Percentiles rank a stretch among this genome's conserved stretches.
Conservation (phyloP, 2,888 invertebrate species). For the Nomada fabriciana region DNA sequence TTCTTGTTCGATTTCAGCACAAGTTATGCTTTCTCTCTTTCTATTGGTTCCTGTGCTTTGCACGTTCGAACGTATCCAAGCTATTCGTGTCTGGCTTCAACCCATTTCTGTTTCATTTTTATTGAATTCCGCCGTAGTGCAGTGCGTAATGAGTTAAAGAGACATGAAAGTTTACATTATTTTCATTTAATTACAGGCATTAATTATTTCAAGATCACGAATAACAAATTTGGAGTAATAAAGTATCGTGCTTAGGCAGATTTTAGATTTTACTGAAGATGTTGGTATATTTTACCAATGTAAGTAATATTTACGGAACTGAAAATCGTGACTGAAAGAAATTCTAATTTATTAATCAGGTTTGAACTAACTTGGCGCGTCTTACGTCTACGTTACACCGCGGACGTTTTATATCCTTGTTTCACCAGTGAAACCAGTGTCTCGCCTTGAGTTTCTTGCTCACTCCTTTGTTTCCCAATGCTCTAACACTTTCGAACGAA, state of each 20-base stretch:
- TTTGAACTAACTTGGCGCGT: slow-evolving; percentile 12
- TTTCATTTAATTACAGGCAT: too few relatives aligned
- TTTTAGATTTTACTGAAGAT: too few relatives aligned
- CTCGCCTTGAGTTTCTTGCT: slow-evolving; percentile 51
- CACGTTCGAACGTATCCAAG: not conserved
- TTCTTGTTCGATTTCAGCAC: slow-evolving; percentile 23
- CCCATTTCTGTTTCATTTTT: slow-evolving; percentile 9
- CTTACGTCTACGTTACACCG: slow-evolving; percentile 33
- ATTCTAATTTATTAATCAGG: too few relatives aligned
- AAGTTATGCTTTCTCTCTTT: slow-evolving; percentile 28
- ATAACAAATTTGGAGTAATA: too few relatives aligned
- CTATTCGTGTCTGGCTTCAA: not conserved
- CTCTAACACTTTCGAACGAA: slow-evolving; percentile 64
- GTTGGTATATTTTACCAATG: too few relatives aligned
- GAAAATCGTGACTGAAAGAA: not conserved
- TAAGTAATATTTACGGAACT: too few relatives aligned
- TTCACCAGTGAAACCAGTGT: slow-evolving; percentile 27
- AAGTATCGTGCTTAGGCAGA: too few relatives aligned
- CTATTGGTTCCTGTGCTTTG: slow-evolving; percentile 20
- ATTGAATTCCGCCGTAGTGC: not conserved
- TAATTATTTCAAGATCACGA: too few relatives aligned
- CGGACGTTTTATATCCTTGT: slow-evolving; percentile 17
- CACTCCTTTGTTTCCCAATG: slow-evolving; percentile 58
- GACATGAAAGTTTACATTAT: too few relatives aligned
- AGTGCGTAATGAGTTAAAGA: too few relatives aligned